Conservation (phyloP, 2,888 invertebrate species). For the Tanytarsus gracilentus region DNA sequence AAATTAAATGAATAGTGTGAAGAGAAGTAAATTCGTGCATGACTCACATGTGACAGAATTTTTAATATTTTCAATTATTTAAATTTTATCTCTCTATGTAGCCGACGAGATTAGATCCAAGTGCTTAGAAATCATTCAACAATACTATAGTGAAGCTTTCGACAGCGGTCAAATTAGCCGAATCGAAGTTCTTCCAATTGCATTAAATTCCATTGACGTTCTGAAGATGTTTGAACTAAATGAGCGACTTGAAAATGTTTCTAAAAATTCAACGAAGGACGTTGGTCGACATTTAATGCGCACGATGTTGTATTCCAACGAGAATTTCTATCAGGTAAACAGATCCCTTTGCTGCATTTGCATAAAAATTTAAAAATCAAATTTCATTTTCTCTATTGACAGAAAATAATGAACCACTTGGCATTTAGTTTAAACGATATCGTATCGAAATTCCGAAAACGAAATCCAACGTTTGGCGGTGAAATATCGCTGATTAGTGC, state of each 20-base stretch:
- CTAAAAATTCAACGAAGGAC: not conserved
- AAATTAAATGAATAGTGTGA: no score
- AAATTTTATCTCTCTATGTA: not conserved
- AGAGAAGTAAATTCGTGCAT: not conserved
- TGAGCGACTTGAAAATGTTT: not conserved
- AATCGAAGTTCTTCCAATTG: slow-evolving; percentile 15
- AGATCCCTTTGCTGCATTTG: not conserved
- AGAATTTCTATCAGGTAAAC: slow-evolving; percentile 17
- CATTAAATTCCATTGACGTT: slow-evolving; percentile 19
- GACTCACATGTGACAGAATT: not conserved
- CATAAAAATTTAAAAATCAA: not conserved
- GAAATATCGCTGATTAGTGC: slow-evolving; percentile 11
- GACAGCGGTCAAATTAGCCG: slow-evolving; percentile 19
- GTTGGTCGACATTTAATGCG: not conserved
- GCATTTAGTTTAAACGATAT: slow-evolving; percentile 23
- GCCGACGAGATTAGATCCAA: slow-evolving; percentile 19
- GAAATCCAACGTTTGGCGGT: slow-evolving; percentile 9
- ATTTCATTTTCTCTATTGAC: not conserved
- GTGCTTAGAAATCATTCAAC: slow-evolving; percentile 11
- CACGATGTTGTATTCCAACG: slow-evolving; percentile 12
- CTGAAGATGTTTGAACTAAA: slow-evolving; percentile 17
- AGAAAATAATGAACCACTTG: slow-evolving; percentile 26
- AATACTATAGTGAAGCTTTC: slow-evolving; percentile 20
- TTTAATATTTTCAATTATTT: not conserved
- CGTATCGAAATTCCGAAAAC: slow-evolving; percentile 6